These are phyloP conservation scores for Rhea americana DNA, from an alignment of 2,113 vertebrate genomes.

Conservation along the genomic window DNA sequence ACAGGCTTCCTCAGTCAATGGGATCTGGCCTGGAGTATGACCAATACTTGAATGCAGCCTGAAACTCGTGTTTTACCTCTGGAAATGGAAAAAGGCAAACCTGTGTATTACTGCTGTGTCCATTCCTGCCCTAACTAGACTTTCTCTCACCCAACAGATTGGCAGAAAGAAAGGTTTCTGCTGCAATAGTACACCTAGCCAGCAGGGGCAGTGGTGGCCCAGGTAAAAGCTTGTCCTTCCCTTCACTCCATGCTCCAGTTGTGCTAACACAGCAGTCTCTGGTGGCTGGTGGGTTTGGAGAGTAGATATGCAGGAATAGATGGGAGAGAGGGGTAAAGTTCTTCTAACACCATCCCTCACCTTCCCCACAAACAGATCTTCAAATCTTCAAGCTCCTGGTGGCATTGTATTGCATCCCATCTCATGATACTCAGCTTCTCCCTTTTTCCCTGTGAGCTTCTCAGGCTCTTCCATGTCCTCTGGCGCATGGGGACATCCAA, in stretches of 20 bases:
- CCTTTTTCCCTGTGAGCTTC: background rate
- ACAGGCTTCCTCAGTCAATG: background rate
- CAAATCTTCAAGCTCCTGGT: background rate
- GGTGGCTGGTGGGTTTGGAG: background rate
- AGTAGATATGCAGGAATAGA: background rate
- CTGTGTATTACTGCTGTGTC: background rate
- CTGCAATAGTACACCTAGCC: background rate
- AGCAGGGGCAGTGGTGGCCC: conserved; percentile 36
- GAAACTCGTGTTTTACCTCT: background rate
- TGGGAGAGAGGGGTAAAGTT: background rate
- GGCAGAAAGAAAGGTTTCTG: background rate
- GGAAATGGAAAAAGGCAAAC: background rate
- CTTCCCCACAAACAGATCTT: background rate
- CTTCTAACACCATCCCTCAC: background rate
- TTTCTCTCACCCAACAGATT: background rate
- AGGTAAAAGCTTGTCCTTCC: background rate
- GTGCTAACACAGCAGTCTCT: background rate
- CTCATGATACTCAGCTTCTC: background rate
- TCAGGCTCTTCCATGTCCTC: background rate
- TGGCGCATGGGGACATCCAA: background rate
- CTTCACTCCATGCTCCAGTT: accelerated
- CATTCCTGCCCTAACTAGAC: background rate
- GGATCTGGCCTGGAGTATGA: background rate
- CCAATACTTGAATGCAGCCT: background rate
- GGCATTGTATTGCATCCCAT: background rate